phyloP scores from a whole-genome alignment of 1,140 invertebrate species.

The Musca vetustissima region DNA sequence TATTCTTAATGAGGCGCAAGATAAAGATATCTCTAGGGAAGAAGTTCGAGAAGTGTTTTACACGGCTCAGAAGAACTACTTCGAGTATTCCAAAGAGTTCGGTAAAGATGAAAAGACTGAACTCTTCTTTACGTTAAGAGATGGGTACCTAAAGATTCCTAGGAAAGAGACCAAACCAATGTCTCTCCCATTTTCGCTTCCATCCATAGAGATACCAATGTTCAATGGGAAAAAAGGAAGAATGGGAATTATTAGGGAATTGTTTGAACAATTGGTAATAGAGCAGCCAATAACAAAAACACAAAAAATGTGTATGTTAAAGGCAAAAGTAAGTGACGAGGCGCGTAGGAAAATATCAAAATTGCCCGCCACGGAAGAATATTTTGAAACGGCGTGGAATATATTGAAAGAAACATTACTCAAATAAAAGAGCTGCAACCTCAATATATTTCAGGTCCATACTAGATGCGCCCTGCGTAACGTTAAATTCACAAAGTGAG shows the following conservation, averaged over 20 bases:
- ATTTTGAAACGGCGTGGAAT: not conserved
- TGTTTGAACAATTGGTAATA: not conserved
- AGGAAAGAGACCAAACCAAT: not conserved
- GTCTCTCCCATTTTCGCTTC: not conserved
- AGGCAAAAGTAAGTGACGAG: too few species aligned
- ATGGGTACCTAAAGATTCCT: not conserved
- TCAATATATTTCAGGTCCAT: not conserved
- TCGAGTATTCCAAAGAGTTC: not conserved
- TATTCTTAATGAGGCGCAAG: too few species aligned
- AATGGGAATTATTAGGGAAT: not conserved
- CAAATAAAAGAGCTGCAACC: not conserved
- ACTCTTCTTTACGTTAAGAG: not conserved
- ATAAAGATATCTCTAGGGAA: not conserved
- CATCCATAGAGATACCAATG: not conserved
- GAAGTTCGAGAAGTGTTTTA: not conserved
- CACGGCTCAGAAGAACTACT: not conserved
- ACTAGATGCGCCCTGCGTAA: not conserved
- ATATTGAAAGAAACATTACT: not conserved
- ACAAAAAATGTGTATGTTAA: slow-evolving; percentile 16
- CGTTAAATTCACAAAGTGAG: not conserved
- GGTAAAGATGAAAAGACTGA: not conserved
- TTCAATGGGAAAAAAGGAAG: not conserved
- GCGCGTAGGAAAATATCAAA: not conserved
- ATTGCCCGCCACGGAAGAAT: not conserved
- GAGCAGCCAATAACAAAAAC: not conserved